Evolutionary conservation across 1,140 invertebrate genomes (phyloP), one percentile per base, ranked within the genome.

Genomic region (Amyelois transitella): DNA sequence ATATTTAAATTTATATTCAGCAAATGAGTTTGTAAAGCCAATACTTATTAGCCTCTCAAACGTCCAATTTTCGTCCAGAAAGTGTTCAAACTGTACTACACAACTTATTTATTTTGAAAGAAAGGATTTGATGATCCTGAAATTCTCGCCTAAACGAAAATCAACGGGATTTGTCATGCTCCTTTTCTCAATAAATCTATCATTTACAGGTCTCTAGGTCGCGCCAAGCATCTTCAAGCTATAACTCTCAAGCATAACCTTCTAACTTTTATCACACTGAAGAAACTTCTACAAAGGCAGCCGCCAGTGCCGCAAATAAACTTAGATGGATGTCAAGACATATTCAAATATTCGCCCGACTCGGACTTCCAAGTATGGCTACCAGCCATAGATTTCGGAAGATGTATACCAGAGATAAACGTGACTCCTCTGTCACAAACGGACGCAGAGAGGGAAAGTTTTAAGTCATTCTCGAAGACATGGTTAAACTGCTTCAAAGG

Each of bases 331-430:
- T 89, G 88, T 67, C 69, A 78, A 44, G 75, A 86, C 52, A 89
- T 89, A 60, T 89, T 89, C 53, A 89, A 89, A 77, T 86, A 88
- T 51, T 81, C 84, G 4, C 79, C 81, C 10, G 85, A 88, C 43
- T 84, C 79, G 0, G 88, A 89, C 56, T 83, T 89, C 25, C 77
- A 81, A 48, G 86, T 84, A 4, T 89, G 83, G 86, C 61, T 88
- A 6, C 77, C 77, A 6, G 81, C 79, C 12, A 73, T 81, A 2
- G 75, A 88, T 53, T 88, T 86, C 49, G 81, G 83, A 8, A 67
- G 81, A 53, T 85, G 85, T 57, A 74, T 82, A 38, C 82, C 83
- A 3, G 83, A 86, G 54, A 85, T 88, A 20, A 82, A 84, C 51
- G 72, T 88, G 1, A 84, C 74, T 4, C 80, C 83, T 1, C 53